These are phyloP conservation scores for Acrossocheilus fasciatus DNA, from an alignment of 2,797 vertebrate genomes.

Conservation along the genomic window DNA sequence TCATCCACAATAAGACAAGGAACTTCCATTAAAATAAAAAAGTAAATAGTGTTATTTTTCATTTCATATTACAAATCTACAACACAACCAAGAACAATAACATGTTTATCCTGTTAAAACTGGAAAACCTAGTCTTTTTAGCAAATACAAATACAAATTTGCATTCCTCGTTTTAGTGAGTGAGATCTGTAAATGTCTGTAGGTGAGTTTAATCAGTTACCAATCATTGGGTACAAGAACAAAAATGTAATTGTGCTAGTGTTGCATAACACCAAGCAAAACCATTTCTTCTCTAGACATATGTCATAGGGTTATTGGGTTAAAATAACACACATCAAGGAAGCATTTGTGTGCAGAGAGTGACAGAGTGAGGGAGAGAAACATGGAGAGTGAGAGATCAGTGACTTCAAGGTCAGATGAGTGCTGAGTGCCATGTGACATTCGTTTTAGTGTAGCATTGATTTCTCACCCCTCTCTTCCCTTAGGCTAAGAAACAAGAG, in stretches of 20 bases:
- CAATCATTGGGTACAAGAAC: not conserved
- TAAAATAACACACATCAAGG: constrained; percentile 45
- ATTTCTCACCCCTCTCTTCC: constrained; percentile 50
- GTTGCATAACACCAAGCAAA: constrained; percentile 19
- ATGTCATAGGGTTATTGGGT: constrained; percentile 30
- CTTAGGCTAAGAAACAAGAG: constrained; percentile 52
- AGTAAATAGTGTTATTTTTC: not conserved
- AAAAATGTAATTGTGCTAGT: constrained; percentile 14
- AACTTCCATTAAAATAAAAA: not conserved
- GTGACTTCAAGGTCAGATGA: constrained; percentile 64
- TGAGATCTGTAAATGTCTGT: constrained; percentile 10
- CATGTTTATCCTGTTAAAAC: not conserved
- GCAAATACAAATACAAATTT: not conserved
- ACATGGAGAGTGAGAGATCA: constrained; percentile 23
- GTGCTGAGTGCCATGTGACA: constrained; percentile 52
- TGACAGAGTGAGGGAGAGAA: constrained; percentile 17
- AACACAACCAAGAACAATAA: not conserved
- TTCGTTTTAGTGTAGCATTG: constrained; percentile 49
- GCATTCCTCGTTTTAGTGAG: not conserved
- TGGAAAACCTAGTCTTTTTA: not conserved
- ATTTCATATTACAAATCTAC: not conserved
- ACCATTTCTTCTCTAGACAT: not conserved
- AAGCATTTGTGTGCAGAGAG: constrained; percentile 16
- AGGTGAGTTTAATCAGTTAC: constrained; percentile 4
- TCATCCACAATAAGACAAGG: not conserved